A percentile compares a stretch with the other conserved stretches of the same genome.
These are phyloP conservation scores for Pristionchus maxplancki DNA, from an alignment of 2,888 invertebrate genomes.

Conservation along the genomic window DNA sequence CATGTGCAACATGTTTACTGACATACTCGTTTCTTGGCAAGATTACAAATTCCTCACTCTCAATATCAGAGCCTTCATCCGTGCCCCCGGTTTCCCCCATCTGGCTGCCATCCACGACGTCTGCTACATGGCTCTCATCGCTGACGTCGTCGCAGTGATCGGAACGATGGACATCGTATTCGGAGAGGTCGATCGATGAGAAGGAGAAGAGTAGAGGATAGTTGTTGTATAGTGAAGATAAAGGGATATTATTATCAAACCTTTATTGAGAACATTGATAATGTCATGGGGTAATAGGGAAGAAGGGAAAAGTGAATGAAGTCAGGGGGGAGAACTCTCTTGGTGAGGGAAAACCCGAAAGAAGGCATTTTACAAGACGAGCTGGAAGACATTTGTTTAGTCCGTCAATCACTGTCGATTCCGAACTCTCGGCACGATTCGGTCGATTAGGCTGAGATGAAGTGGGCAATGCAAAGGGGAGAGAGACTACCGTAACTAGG, in stretches of 20 bases:
- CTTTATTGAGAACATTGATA: conserved; percentile 3
- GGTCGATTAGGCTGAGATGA: conserved; percentile 39
- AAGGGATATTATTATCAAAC: not conserved
- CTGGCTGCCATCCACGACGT: conserved; percentile 89
- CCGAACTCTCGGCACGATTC: conserved; percentile 1
- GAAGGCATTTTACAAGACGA: conserved; percentile 17
- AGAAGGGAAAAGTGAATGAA: conserved; percentile 18
- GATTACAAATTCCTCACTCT: too few species aligned
- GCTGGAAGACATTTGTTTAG: conserved; percentile 19
- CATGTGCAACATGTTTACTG: too few species aligned
- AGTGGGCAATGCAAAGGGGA: not conserved
- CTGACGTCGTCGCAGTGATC: conserved; percentile 97
- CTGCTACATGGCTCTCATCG: conserved; percentile 90
- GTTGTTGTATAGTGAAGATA: conserved; percentile 37
- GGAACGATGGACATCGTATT: conserved; percentile 83
- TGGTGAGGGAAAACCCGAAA: conserved; percentile 15
- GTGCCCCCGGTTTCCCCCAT: conserved; percentile 80
- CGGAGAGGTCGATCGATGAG: conserved; percentile 81
- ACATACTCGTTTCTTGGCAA: too few species aligned
- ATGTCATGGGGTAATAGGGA: not conserved
- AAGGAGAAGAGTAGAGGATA: not conserved
- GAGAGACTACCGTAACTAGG: not conserved
- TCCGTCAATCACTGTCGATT: not conserved
- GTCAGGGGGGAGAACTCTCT: not conserved
- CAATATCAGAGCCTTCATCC: conserved; percentile 80